A percentile compares a stretch with the other conserved stretches of the same genome.
Conservation (phyloP, 2,888 invertebrate species). For the Griposia aprilina region DNA sequence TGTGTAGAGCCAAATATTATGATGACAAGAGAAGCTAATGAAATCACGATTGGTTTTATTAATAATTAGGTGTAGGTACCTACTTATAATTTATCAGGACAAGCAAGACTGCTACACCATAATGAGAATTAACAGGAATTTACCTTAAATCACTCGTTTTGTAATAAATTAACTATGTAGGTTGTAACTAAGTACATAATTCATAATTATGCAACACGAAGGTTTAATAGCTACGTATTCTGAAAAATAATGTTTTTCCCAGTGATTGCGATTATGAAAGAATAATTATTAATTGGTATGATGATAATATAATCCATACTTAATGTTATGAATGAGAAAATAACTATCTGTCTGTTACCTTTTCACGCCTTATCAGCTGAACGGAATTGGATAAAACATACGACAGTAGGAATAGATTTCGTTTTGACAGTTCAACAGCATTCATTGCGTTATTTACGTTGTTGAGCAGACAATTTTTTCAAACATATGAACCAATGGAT, state of each 20-base stretch:
- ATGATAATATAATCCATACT: neutral
- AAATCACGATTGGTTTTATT: neutral
- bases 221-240: constrained; percentile 8
- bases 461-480: too few relatives aligned
- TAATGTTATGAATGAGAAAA: neutral
- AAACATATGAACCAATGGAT: too few relatives aligned
- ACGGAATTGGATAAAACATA: neutral
- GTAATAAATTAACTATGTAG: constrained; percentile 8
- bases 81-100: neutral
- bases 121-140: constrained; percentile 1
- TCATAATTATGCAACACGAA: constrained; percentile 26
- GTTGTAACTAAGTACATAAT: constrained; percentile 17
- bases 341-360: neutral
- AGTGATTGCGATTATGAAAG: constrained; percentile 1
- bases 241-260: constrained; percentile 8
- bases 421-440: too few relatives aligned
- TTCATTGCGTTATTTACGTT: too few relatives aligned
- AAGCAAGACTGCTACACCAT: neutral
- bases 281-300: constrained; percentile 15
- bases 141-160: constrained; percentile 20
- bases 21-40: neutral
- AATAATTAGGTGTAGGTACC: neutral
- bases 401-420: too few relatives aligned
- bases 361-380: neutral
- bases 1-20: neutral